Base-by-base conservation (phyloP, 2,113 vertebrate species). In the Perca flavescens region DNA sequence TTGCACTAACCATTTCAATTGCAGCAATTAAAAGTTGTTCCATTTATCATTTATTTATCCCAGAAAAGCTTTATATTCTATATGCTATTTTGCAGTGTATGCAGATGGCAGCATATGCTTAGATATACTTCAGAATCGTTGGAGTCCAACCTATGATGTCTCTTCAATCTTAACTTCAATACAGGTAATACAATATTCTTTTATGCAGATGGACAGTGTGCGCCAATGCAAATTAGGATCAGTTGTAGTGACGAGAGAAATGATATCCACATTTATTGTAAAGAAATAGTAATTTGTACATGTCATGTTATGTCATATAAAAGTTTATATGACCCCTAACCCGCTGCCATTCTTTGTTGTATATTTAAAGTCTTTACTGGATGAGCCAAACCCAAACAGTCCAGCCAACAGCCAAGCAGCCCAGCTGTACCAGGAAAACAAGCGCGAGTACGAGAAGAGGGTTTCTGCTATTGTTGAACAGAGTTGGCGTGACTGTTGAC, bases 31-130 rank as follows among this genome's bases (percentile, higher is more conserved):
- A 16, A 17, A 8, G 17, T 54, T 10, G 11, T 16, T 22, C 8
- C 14, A 75, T 58, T 49, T 52, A 46, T 40, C 5, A 1, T 46
- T 50, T 57, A 16, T 57, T n/a, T 22, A 19, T 34, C 3, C 2
- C 13, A 17, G 8, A 53, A 56, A 73, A 34, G 1, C 11, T 19
- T 61, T 15, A 22, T 52, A 14, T 52, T 69, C 3, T 65, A 8
- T 0, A 2, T 74, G 3, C 9, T 84, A 8, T 70, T 84, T 88
- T 93, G 84, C 86, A 99, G 98, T 99, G 87, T 99, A 99, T 90
- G 98, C 98, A 94, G 98, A 99, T 14, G 98, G 98, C 90, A 99
- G 98, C 97, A 99, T 99, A 98, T 99, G 98, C 95, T 96, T 99
- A 97, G 98, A 99, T 94, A 99, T 99, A 92, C 98, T 99, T 96